Evolutionary conservation across 2,797 vertebrate genomes (phyloP).

Genomic region (Cynopterus sphinx): DNA sequence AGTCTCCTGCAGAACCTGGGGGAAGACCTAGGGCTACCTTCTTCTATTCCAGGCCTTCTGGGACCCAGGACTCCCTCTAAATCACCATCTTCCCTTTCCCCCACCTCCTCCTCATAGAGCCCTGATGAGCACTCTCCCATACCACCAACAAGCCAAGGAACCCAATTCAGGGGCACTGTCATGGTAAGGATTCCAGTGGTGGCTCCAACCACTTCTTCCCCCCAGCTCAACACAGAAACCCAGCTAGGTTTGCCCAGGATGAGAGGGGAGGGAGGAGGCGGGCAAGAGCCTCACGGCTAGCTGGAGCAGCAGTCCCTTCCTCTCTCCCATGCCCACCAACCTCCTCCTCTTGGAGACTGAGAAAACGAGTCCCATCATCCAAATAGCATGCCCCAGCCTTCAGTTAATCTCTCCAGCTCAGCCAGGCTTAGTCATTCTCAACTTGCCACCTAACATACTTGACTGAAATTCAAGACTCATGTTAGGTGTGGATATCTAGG

Average conservation of each 20-base stretch:
- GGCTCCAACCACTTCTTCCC: background rate
- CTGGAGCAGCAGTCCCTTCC: background rate
- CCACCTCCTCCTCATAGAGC: background rate
- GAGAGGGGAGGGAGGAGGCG: background rate
- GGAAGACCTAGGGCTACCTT: no score
- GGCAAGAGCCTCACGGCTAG: background rate
- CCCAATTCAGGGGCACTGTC: constrained; percentile 56
- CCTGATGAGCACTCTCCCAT: background rate
- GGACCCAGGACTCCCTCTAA: no score
- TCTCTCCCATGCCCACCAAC: background rate
- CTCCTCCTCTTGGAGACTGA: background rate
- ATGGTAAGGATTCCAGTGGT: background rate
- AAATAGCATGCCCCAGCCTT: background rate
- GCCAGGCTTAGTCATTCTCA: background rate
- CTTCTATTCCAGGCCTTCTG: background rate
- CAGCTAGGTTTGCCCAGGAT: background rate
- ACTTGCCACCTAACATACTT: background rate
- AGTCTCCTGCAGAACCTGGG: background rate
- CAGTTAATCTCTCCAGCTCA: background rate
- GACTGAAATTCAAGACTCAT: background rate
- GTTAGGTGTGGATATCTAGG: no score
- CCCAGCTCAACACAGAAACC: background rate
- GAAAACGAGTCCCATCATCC: background rate
- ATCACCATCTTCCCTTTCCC: background rate
- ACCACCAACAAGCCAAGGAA: constrained; percentile 76